Conservation (phyloP, 2,888 invertebrate species). For the Chrysolina haemoptera region DNA sequence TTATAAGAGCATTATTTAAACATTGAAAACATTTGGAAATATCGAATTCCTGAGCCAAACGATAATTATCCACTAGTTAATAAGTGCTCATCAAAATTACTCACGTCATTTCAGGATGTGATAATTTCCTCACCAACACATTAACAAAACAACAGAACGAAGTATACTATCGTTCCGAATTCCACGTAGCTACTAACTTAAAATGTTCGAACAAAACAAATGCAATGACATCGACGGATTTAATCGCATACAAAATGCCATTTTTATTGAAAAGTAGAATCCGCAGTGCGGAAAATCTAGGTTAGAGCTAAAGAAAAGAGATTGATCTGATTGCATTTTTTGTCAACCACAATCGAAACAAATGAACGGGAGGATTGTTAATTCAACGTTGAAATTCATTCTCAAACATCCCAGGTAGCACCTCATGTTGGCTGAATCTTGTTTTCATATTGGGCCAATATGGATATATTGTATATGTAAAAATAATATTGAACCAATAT, state of each 20-base stretch:
- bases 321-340: slow-evolving; percentile 19
- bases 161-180: slow-evolving; percentile 3
- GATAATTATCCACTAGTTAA: background rate
- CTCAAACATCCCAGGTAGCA: too few relatives aligned
- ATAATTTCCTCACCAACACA: background rate
- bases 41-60: background rate
- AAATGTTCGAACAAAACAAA: slow-evolving; percentile 26
- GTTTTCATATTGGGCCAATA: too few relatives aligned
- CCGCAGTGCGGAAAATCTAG: slow-evolving; percentile 47
- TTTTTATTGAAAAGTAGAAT: slow-evolving; percentile 48
- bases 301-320: slow-evolving; percentile 38
- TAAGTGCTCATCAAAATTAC: background rate
- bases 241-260: slow-evolving; percentile 28
- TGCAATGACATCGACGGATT: slow-evolving; percentile 8
- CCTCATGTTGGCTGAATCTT: too few relatives aligned
- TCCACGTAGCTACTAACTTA: slow-evolving; percentile 26
- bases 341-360: background rate
- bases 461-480: too few relatives aligned
- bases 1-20: too few relatives aligned
- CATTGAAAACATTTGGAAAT: background rate
- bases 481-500: too few relatives aligned
- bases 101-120: slow-evolving; percentile 5
- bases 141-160: background rate
- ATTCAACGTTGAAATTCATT: background rate
- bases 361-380: background rate